A percentile compares a stretch with the other conserved stretches of the same genome.
Conservation (phyloP, 2,113 vertebrate species). For the Tragelaphus scriptus region DNA sequence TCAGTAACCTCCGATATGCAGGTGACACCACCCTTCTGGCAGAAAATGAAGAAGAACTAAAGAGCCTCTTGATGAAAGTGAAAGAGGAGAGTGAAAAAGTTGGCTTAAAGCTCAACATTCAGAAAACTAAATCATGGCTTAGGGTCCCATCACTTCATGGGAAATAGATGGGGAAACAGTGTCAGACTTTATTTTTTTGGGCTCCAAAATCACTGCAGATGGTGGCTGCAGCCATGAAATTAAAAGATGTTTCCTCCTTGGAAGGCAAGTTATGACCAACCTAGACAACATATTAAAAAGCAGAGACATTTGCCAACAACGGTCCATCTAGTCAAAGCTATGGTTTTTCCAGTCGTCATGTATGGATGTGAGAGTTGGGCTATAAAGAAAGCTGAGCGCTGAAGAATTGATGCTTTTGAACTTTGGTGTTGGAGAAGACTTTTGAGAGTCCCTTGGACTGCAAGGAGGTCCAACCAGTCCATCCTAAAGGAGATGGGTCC, state of each 20-base stretch:
- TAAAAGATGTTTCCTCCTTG: background rate
- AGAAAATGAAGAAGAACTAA: background rate
- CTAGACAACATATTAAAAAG: background rate
- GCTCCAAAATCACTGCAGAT: background rate
- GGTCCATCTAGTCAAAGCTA: background rate
- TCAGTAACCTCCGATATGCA: background rate
- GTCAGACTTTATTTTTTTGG: rapidly evolving
- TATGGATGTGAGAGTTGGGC: background rate
- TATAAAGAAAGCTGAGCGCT: background rate
- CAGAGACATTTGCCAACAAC: background rate
- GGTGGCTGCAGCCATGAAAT: background rate
- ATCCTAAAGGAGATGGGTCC: background rate
- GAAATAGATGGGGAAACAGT: background rate
- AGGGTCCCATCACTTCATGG: background rate
- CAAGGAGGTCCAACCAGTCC: background rate
- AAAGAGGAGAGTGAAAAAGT: background rate
- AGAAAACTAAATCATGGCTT: background rate
- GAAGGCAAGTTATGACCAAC: background rate
- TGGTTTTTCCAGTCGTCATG: background rate
- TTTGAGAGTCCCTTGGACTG: background rate
- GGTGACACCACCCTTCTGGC: background rate
- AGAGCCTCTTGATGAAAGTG: background rate
- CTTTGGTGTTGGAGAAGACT: background rate
- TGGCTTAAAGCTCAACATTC: background rate
- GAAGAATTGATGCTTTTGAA: background rate